Evolutionary conservation across 37 sponge, comb jelly and placozoan species (phyloP), one percentile per base, ranked within the genome.

Genomic region (Cliona cf. orientalis): DNA sequence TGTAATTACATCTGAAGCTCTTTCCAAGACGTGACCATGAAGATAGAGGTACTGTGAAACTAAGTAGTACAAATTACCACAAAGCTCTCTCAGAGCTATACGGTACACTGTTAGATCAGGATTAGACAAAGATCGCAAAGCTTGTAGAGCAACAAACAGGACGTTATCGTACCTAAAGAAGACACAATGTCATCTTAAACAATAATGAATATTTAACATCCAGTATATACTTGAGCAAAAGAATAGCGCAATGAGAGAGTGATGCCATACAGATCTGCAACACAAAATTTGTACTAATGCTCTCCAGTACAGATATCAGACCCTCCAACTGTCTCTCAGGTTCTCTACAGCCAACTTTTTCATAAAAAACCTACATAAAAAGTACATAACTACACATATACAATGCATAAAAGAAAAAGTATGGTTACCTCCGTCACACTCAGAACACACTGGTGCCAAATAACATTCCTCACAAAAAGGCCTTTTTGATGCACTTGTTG

Each of bases 31-130:
- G 36, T 40, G 37, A 32, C 35, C 71, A 29, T 69, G 4, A 23
- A 83, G 53, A 46, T 74, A 75, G 32, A 81, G 38, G 36, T 81
- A 85, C 43, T 57, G 56, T 5, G 70, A 69, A 19, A 46, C 66
- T 64, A 79, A 72, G 55, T 66, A 3, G 53, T 86, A 86, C 43
- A 86, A 66, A 71, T 86, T 80, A 6, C 80, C 86, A 55, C 80
- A 46, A 28, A 79, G 80, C 46, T 86, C 80, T 36, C 73, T 78
- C 31, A 86, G 32, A 28, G 66, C 73, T 41, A 72, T 53, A 12
- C n/a, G 80, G 39, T 74, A 45, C 46, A 72, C 2, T 4, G 71
- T 12, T 7, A n/a, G 37, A 33, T 26, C n/a, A 3, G 43, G 11
- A 32, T 43, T n/a, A 42, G 38, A 29, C 0, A 46, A 2, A 11